Evolutionary conservation across 2,113 vertebrate species (phyloP).

Genomic region (Notarius lentiginosus): DNA sequence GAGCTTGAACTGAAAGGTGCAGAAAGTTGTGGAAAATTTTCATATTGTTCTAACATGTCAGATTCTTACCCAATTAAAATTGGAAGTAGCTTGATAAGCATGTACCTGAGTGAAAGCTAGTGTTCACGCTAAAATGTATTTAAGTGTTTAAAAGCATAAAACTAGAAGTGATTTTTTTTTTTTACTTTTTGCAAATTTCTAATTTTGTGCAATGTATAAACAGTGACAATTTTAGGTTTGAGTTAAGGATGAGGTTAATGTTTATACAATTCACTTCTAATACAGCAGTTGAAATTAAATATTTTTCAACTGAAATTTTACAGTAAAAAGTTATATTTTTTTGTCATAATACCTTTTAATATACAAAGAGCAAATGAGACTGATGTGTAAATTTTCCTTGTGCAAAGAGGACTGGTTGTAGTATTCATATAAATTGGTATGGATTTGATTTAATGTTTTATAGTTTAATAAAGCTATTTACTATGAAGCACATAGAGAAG

Average conservation of each 20-base stretch:
- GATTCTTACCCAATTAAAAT: not conserved
- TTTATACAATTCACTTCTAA: not conserved
- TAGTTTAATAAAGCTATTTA: not conserved
- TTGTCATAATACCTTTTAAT: not conserved
- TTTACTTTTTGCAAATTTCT: not conserved
- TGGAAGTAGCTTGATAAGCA: not conserved
- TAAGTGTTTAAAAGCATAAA: not conserved
- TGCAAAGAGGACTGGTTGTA: not conserved
- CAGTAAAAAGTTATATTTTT: not conserved
- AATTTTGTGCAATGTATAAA: not conserved
- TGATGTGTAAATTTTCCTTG: not conserved
- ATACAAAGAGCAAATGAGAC: not conserved
- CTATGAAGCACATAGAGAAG: not conserved
- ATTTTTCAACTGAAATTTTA: not conserved
- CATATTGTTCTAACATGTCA: not conserved
- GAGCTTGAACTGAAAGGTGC: conserved; percentile 82
- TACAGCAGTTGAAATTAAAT: not conserved
- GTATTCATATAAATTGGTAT: not conserved
- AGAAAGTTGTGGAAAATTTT: not conserved
- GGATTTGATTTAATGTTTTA: not conserved
- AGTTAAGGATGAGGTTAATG: not conserved
- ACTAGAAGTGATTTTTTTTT: not conserved
- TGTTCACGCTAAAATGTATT: too few relatives aligned
- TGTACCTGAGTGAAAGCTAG: not conserved
- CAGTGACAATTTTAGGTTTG: not conserved